Conservation (phyloP, 2,888 invertebrate species). For the Eupithecia subumbrata region DNA sequence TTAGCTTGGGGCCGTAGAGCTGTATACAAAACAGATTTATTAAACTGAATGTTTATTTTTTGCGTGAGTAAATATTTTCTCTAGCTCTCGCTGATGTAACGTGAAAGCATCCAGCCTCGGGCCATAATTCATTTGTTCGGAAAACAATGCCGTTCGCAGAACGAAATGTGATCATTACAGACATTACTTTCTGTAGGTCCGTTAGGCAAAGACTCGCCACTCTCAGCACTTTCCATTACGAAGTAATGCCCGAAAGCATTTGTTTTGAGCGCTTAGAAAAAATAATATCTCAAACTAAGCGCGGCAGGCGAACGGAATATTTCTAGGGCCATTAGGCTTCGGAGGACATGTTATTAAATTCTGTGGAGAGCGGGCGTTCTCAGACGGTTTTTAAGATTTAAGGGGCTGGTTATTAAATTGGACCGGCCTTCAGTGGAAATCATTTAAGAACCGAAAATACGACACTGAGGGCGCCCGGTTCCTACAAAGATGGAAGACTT, state of each 20-base stretch:
- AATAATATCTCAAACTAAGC: slow-evolving; percentile 25
- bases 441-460: not conserved
- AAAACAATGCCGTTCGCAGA: slow-evolving; percentile 4
- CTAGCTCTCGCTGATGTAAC: not conserved
- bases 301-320: slow-evolving; percentile 38
- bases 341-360: slow-evolving; percentile 45
- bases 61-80: not conserved
- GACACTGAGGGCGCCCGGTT: not conserved
- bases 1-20: not conserved
- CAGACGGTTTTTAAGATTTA: slow-evolving; percentile 33
- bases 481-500: not conserved
- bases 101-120: not conserved
- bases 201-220: not conserved
- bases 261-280: slow-evolving; percentile 18
- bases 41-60: not conserved
- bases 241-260: slow-evolving; percentile 20
- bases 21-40: not conserved
- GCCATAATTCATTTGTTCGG: not conserved
- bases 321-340: slow-evolving; percentile 42
- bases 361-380: slow-evolving; percentile 35
- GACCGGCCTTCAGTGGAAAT: not conserved
- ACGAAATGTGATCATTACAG: slow-evolving; percentile 3
- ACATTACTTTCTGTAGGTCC: not conserved
- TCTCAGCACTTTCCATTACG: not conserved
- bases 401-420: slow-evolving; percentile 24